Percentiles rank a stretch among this genome's conserved stretches.
Conservation (phyloP, 2,797 vertebrate species). For the Toxotes lorentzi region DNA sequence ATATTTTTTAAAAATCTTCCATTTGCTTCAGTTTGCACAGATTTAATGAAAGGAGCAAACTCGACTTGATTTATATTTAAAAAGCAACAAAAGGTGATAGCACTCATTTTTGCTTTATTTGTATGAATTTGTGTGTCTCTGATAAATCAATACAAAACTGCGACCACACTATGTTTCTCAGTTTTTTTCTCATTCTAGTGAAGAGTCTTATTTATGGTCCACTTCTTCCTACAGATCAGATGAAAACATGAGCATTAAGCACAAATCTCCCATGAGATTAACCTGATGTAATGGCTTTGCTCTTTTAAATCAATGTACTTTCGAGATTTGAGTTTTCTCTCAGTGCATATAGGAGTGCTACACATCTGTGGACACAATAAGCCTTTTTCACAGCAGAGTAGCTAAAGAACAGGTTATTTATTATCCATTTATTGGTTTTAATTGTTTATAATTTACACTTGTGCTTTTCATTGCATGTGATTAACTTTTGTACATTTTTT, state of each 20-base stretch:
- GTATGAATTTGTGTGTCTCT: neutral
- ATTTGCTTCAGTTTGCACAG: too few species aligned
- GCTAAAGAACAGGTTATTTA: neutral
- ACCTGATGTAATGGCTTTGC: neutral
- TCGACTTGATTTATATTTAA: too few species aligned
- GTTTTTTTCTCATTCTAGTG: neutral
- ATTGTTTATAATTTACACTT: neutral
- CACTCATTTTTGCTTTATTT: too few species aligned
- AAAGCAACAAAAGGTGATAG: too few species aligned
- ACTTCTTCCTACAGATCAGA: neutral
- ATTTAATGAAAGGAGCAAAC: too few species aligned
- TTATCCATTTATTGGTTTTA: neutral
- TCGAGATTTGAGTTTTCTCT: neutral
- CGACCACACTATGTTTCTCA: neutral
- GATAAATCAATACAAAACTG: neutral
- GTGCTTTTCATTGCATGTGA: neutral
- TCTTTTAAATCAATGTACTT: neutral
- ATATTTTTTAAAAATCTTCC: too few species aligned
- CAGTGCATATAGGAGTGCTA: neutral
- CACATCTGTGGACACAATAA: neutral
- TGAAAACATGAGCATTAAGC: neutral
- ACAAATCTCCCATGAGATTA: neutral
- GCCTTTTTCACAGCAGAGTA: neutral
- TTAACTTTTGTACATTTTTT: constrained; percentile 4
- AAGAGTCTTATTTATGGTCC: neutral